Evolutionary conservation across 2,113 vertebrate genomes (phyloP).

Genomic region (Thymallus thymallus): DNA sequence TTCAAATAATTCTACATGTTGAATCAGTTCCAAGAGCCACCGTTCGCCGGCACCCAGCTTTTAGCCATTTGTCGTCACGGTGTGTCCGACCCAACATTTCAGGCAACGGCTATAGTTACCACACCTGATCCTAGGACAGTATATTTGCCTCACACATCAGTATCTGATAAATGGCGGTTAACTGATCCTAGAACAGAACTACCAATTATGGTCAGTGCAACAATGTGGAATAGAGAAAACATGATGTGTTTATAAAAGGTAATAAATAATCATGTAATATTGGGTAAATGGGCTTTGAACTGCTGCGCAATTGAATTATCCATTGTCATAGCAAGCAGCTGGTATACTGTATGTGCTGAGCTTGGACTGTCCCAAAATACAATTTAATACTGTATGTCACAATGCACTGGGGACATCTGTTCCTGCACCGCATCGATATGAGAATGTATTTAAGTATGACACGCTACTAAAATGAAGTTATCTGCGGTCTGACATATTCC

Average conservation of each 20-base stretch:
- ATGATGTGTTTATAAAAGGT: not conserved
- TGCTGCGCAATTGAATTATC: not conserved
- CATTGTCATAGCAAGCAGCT: not conserved
- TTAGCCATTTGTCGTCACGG: no score
- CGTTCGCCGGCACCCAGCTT: no score
- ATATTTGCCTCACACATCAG: no score
- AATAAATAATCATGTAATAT: not conserved
- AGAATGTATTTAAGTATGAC: constrained; percentile 22
- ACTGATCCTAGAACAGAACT: not conserved
- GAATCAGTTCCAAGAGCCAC: no score
- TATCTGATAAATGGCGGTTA: no score
- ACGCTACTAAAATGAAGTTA: constrained; percentile 32
- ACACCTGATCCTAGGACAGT: no score
- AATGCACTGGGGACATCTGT: constrained; percentile 19
- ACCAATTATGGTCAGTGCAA: not conserved
- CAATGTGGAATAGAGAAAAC: not conserved
- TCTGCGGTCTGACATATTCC: constrained; percentile 36
- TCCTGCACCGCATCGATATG: constrained; percentile 34
- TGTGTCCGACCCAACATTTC: no score
- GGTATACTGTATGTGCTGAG: not conserved
- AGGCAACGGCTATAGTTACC: no score
- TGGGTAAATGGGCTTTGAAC: no score
- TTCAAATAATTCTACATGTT: no score
- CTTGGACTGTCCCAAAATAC: constrained; percentile 4
- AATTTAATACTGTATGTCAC: constrained; percentile 17